Conservation (phyloP, 2,888 invertebrate genomes). For the Thecophora atra region DNA sequence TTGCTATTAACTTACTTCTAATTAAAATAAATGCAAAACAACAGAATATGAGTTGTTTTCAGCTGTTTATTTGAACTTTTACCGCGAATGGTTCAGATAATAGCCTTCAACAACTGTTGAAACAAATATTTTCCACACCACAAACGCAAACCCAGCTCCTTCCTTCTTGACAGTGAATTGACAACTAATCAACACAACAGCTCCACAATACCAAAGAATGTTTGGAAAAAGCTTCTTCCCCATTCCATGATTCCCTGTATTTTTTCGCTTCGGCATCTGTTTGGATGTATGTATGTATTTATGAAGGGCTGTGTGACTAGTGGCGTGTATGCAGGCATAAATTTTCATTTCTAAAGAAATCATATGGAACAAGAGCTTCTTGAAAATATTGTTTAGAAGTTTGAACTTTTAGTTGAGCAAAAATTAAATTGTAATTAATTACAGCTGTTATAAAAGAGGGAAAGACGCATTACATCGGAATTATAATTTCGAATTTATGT, state of each 20-base stretch:
- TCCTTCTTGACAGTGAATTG: constrained; percentile 56
- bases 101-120: not conserved
- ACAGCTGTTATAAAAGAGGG: no score
- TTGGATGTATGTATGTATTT: constrained; percentile 33
- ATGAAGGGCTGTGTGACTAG: constrained; percentile 31
- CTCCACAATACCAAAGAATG: constrained; percentile 38
- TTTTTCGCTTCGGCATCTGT: constrained; percentile 30
- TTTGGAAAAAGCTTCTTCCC: constrained; percentile 50
- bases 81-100: not conserved
- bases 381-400: not conserved
- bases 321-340: constrained; percentile 14
- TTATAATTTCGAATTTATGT: no score
- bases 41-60: no score
- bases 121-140: not conserved
- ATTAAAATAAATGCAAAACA: no score
- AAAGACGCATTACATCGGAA: no score
- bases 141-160: constrained; percentile 9
- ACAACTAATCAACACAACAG: constrained; percentile 49
- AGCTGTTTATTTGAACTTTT: no score
- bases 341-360: constrained; percentile 16
- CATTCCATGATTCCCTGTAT: constrained; percentile 20
- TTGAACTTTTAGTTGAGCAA: no score
- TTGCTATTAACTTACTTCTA: no score
- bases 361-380: constrained; percentile 15
- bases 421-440: no score